Evolutionary conservation across 2,797 vertebrate genomes (phyloP), one percentile per base, ranked within the genome.

Genomic region (Platyrinchus mystaceus): DNA sequence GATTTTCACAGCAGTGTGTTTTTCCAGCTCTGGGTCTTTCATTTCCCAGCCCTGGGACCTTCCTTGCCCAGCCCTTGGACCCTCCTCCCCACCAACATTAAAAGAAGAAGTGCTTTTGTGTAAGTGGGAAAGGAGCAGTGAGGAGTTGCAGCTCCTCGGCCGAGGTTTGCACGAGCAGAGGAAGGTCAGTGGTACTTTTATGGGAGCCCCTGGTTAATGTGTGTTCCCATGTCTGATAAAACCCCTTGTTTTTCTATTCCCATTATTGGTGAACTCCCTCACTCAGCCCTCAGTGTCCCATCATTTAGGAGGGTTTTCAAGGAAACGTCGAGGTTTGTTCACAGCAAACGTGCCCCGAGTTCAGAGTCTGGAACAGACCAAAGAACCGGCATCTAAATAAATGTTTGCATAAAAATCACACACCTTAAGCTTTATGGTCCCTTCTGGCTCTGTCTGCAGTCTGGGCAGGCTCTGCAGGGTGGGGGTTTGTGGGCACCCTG

Each of bases 401-500:
- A 90, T 77, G 81, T 95, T 95, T 28, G 34, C 62, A 21, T 12
- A 75, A 90, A 94, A 89, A 55, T 78, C 82, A 50, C 91, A 84
- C 91, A 63, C 89, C 85, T 87, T 34, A 5, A 34, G 62, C 75
- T 94, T 94, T 91, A 91, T 67, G 85, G 19, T 3, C 22, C 58
- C 74, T 80, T 12, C 2, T 6, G 37, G 84, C 73, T 86, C 30
- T 36, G 81, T 6, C 84, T 77, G 66, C 18, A 5, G 64, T 13
- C 86, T 47, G 82, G 85, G 66, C 46, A 17, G 64, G 62, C 28
- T 11, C 20, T 22, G 39, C 32, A 22, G 21, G 41, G 28, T 9
- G 3, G 30, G 39, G 20, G 12, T 15, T 52, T 9, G 4, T 1
- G 20, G 11, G 17, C 53, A 11, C 44, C 67, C 52, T 7, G 47